These are phyloP conservation scores for Masticophis lateralis DNA, from an alignment of 2,797 vertebrate genomes.

Conservation along the genomic window DNA sequence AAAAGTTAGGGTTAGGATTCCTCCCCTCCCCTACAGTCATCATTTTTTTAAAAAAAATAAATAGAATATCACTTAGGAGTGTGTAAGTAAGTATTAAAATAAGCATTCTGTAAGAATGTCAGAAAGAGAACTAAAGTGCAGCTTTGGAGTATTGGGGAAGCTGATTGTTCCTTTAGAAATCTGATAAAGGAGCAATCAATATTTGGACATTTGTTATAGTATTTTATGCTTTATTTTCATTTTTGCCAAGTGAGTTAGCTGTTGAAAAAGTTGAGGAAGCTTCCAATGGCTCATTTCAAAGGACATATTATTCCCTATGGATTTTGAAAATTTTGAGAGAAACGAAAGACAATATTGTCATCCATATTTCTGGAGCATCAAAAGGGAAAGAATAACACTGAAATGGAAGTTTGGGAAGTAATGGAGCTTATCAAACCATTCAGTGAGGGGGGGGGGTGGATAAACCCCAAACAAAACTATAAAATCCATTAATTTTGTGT, in stretches of 20 bases:
- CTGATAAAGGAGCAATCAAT: not conserved
- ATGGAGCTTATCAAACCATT: not conserved
- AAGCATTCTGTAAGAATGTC: not conserved
- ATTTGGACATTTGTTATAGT: not conserved
- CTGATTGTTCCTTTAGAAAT: not conserved
- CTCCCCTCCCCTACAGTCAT: not conserved
- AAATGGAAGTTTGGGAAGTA: not conserved
- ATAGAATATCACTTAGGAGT: not conserved
- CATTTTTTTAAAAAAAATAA: not conserved
- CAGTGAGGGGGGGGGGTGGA: not conserved
- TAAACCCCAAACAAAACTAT: not conserved
- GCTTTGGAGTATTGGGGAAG: not conserved
- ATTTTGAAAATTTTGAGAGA: not conserved
- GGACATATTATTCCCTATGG: not conserved
- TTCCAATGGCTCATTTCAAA: not conserved
- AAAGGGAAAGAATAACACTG: not conserved
- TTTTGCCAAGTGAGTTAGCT: not conserved
- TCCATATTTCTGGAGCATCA: not conserved
- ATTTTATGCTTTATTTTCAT: not conserved
- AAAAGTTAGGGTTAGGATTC: not conserved
- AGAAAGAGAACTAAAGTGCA: not conserved
- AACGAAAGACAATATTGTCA: not conserved
- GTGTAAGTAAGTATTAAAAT: not conserved
- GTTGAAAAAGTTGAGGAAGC: not conserved
- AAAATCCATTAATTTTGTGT: not conserved